These are phyloP conservation scores for Itoplectis maculator DNA, from an alignment of 2,888 invertebrate species.

Conservation along the genomic window DNA sequence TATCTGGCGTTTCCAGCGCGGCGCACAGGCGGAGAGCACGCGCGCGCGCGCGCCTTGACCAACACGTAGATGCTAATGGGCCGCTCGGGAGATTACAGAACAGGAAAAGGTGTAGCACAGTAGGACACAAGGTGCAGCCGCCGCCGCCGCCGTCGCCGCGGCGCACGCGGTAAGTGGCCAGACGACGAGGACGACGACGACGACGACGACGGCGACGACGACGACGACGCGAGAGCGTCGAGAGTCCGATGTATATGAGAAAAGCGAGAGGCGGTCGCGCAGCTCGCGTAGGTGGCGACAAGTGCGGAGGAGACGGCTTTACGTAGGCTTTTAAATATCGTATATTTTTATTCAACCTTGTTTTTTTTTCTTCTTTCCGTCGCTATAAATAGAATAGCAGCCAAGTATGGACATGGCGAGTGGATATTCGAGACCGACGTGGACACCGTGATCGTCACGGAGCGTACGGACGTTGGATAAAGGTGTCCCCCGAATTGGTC, in stretches of 20 bases:
- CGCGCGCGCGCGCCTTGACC: slow-evolving; percentile 29
- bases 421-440: slow-evolving; percentile 25
- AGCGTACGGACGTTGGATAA: too few relatives aligned
- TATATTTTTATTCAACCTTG: too few relatives aligned
- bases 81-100: slow-evolving; percentile 38
- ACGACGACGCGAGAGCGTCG: too few relatives aligned
- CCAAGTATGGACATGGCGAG: slow-evolving; percentile 32
- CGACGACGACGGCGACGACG: too few relatives aligned
- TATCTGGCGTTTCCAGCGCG: slow-evolving; percentile 17
- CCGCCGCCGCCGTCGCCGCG: too few relatives aligned
- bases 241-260: background rate
- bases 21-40: slow-evolving; percentile 34
- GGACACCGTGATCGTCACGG: too few relatives aligned
- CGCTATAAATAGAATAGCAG: background rate
- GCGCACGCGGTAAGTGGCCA: slow-evolving; percentile 19
- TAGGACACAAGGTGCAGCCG: slow-evolving; percentile 51
- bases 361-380: background rate
- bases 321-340: slow-evolving; percentile 13
- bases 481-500: background rate
- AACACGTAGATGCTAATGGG: slow-evolving; percentile 49
- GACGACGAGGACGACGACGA: too few relatives aligned
- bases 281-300: slow-evolving; percentile 51
- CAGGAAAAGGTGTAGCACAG: slow-evolving; percentile 54
- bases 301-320: slow-evolving; percentile 32
- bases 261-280: slow-evolving; percentile 4